These are phyloP conservation scores for Podilymbus podiceps DNA, from an alignment of 2,113 vertebrate genomes.

Conservation along the genomic window DNA sequence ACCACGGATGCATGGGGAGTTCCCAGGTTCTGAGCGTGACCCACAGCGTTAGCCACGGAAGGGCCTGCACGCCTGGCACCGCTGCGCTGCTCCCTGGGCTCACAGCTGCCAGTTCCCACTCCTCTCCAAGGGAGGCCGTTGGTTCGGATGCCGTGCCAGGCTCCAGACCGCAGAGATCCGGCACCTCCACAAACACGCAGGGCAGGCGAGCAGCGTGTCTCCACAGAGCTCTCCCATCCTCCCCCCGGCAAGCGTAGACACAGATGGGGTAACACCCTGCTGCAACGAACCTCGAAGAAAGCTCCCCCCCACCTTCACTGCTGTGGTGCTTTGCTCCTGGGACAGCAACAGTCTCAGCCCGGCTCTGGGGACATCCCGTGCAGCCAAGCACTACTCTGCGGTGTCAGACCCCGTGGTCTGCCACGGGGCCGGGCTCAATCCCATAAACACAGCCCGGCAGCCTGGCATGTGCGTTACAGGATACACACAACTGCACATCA, in stretches of 20 bases:
- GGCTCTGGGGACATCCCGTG: not conserved
- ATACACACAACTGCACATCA: not conserved
- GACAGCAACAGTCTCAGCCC: not conserved
- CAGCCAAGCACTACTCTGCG: not conserved
- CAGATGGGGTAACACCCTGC: accelerated
- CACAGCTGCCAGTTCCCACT: not conserved
- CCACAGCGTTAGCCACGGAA: accelerated
- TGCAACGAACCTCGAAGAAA: not conserved
- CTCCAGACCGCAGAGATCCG: not conserved
- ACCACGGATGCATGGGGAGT: not conserved
- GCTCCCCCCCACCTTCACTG: not conserved
- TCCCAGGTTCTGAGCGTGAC: not conserved
- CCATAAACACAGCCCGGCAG: not conserved
- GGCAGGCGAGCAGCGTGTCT: accelerated
- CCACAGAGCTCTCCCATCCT: not conserved
- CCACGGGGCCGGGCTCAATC: not conserved
- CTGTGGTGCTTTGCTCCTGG: not conserved
- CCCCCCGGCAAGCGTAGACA: no score
- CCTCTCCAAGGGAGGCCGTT: not conserved
- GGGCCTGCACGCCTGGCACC: not conserved
- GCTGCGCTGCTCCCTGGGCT: not conserved
- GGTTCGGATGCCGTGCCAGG: not conserved
- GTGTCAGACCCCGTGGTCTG: accelerated
- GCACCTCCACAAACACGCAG: not conserved
- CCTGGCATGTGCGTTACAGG: not conserved